These are phyloP conservation scores for Catharus bicknelli DNA, from an alignment of 2,113 vertebrate genomes.

Conservation along the genomic window DNA sequence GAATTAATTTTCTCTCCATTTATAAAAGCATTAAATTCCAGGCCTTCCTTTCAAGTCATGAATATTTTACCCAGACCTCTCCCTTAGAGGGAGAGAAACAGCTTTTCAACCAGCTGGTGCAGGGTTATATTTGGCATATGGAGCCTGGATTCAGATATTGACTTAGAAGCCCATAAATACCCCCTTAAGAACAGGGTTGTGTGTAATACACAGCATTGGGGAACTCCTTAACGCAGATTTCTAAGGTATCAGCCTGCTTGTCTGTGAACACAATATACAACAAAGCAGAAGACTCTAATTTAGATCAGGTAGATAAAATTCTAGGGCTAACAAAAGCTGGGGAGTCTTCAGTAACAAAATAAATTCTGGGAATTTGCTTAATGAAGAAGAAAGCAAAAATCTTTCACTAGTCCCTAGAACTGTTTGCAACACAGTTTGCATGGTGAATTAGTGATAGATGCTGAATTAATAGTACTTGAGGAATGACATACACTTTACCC, in stretches of 20 bases:
- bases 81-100: slow-evolving; percentile 70
- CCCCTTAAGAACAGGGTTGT: slow-evolving; percentile 49
- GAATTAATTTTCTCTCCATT: slow-evolving; percentile 31
- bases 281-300: not conserved
- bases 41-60: slow-evolving; percentile 63
- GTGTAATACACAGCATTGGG: slow-evolving; percentile 55
- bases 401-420: not conserved
- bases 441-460: not conserved
- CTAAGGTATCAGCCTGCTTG: slow-evolving; percentile 15
- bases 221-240: slow-evolving; percentile 62
- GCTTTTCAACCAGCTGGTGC: slow-evolving; percentile 77
- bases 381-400: not conserved
- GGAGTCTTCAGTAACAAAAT: not conserved
- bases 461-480: not conserved
- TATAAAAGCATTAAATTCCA: slow-evolving; percentile 52
- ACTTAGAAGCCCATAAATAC: slow-evolving; percentile 69
- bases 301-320: not conserved
- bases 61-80: slow-evolving; percentile 74
- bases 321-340: not conserved
- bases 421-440: not conserved
- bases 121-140: slow-evolving; percentile 75
- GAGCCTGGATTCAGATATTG: slow-evolving; percentile 72
- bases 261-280: not conserved
- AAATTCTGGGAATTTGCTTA: not conserved
- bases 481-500: not conserved